Evolutionary conservation across 37 sponge, comb jelly and placozoan species (phyloP).

Genomic region (Hexactinellida sp.): DNA sequence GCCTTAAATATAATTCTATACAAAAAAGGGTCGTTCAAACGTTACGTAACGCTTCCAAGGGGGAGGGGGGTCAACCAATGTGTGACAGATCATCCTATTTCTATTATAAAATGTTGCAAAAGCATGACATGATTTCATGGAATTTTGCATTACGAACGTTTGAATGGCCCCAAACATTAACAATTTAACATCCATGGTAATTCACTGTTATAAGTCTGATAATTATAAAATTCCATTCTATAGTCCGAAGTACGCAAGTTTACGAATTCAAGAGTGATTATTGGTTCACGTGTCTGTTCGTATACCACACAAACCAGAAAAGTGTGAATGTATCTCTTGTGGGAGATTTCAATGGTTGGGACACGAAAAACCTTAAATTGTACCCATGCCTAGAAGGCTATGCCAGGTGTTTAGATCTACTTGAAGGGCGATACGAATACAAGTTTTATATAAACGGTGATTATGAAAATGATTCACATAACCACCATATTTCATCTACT

Average conservation of each 20-base stretch:
- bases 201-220: too few relatives aligned
- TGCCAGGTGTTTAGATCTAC: slow-evolving; percentile 33
- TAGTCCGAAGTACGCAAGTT: background rate
- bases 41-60: too few relatives aligned
- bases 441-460: slow-evolving; percentile 53
- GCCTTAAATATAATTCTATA: too few relatives aligned
- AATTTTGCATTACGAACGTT: too few relatives aligned
- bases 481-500: slow-evolving; percentile 34
- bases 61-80: too few relatives aligned
- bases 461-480: slow-evolving; percentile 41
- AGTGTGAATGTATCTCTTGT: slow-evolving; percentile 29
- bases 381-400: slow-evolving; percentile 41
- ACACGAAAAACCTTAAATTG: slow-evolving; percentile 23
- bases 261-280: background rate
- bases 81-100: too few relatives aligned
- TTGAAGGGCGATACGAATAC: slow-evolving; percentile 68
- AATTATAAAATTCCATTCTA: background rate
- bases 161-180: too few relatives aligned
- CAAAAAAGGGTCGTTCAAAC: too few relatives aligned
- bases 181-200: too few relatives aligned
- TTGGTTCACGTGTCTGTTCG: background rate
- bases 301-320: background rate
- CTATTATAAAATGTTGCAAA: too few relatives aligned
- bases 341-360: slow-evolving; percentile 78
- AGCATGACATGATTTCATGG: too few relatives aligned